These are phyloP conservation scores for Cyprinodon brontotheroides DNA, from an alignment of 2,113 vertebrate species.

Conservation along the genomic window DNA sequence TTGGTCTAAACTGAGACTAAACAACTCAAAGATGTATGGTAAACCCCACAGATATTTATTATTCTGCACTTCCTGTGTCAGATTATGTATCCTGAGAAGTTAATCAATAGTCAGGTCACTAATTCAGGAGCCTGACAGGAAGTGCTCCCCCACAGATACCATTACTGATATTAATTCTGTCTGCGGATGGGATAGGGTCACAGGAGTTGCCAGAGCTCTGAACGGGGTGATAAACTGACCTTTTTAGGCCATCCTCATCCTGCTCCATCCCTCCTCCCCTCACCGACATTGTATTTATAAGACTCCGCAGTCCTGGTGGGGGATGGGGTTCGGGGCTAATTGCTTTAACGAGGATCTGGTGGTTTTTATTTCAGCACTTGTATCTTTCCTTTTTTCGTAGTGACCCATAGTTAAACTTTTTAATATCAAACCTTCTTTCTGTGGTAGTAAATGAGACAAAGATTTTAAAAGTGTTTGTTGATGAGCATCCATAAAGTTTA, in stretches of 20 bases:
- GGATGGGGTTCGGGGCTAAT: slow-evolving; percentile 43
- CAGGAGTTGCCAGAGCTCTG: slow-evolving; percentile 43
- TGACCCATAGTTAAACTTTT: too few relatives aligned
- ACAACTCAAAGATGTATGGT: background rate
- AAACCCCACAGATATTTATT: slow-evolving; percentile 2
- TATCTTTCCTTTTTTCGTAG: too few relatives aligned
- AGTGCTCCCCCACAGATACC: slow-evolving; percentile 61
- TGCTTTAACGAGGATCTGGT: slow-evolving; percentile 33
- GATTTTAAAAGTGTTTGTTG: background rate
- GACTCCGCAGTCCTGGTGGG: slow-evolving; percentile 22
- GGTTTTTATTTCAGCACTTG: slow-evolving; percentile 26
- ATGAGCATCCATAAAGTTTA: background rate
- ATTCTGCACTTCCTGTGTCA: background rate
- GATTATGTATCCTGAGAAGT: slow-evolving; percentile 17
- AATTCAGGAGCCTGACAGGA: slow-evolving; percentile 64
- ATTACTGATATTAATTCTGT: slow-evolving; percentile 74
- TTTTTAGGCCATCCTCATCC: slow-evolving; percentile 55
- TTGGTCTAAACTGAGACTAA: background rate
- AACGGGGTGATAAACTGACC: slow-evolving; percentile 64
- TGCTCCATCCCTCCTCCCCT: slow-evolving; percentile 37
- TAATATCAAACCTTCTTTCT: background rate
- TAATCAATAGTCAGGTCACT: slow-evolving; percentile 60
- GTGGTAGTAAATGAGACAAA: background rate
- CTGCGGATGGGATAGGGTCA: slow-evolving; percentile 61
- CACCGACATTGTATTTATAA: slow-evolving; percentile 36